Conservation (phyloP, 2,113 vertebrate species). For the Rynchops niger region DNA sequence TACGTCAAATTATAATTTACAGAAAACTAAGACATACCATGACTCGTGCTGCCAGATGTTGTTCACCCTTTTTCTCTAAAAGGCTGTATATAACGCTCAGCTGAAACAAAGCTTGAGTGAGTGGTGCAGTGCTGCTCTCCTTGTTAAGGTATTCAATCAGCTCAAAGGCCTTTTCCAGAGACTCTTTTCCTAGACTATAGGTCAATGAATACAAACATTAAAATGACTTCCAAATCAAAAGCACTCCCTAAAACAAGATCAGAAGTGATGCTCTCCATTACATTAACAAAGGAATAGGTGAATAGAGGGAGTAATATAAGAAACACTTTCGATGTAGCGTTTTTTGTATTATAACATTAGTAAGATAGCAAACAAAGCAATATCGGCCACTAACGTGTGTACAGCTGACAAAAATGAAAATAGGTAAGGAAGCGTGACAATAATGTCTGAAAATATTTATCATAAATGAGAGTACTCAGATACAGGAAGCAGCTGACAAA, state of each 20-base stretch:
- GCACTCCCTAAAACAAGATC: neutral
- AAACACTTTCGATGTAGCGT: neutral
- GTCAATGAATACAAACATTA: constrained; percentile 29
- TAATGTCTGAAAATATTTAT: neutral
- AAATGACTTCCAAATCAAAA: neutral
- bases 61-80: constrained; percentile 83
- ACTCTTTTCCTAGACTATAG: constrained; percentile 80
- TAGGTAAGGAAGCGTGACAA: neutral
- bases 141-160: constrained; percentile 80
- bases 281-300: neutral
- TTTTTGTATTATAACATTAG: neutral
- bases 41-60: constrained; percentile 70
- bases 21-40: constrained; percentile 75
- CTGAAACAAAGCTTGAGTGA: constrained; percentile 85
- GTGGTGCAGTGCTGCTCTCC: constrained; percentile 82
- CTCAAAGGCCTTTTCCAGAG: constrained; percentile 80
- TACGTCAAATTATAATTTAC: neutral
- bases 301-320: neutral
- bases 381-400: neutral
- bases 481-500: neutral
- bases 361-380: neutral
- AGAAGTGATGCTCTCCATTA: neutral
- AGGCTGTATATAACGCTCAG: constrained; percentile 79
- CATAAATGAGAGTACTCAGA: neutral
- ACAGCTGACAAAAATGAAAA: neutral